Base-by-base conservation (phyloP, 2,888 invertebrate genomes). In the Orthosia incerta region DNA sequence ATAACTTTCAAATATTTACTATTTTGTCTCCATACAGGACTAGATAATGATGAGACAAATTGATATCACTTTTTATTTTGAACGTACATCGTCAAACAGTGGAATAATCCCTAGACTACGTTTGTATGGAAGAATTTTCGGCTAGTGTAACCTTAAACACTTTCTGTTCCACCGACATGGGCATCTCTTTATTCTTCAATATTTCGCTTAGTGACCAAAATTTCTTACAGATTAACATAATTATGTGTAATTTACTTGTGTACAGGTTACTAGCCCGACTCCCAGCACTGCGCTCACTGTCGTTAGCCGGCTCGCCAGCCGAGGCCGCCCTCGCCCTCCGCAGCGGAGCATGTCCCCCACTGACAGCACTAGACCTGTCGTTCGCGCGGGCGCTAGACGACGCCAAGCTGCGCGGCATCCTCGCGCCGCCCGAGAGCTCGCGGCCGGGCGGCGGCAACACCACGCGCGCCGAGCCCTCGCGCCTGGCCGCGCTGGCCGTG, bases 341-440 rank as follows among this genome's bases (percentile, higher is more conserved):
- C 85, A 98, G 98, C 15, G 98, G 98, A 80, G 97, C 97, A 3
- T 98, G 98, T 87, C 98, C 99, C 0, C 97, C 98, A 0, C 94
- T 98, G 20, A 97, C 98, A 13, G 97, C 97, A 2, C 97, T 99
- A 31, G 98, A 99, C 93, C 94, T 99, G 69, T 98, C 98, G 84
- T 99, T 98, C 96, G 98, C 99, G 15, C 97, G 98, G 5, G 98
- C 98, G 65, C 96, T 99, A 13, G 98, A 98, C 89, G 99, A 99
- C 94, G 97, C 97, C 3, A 98, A 98, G 83, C 96, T 99, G 65
- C 96, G 98, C 64, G 99, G 99, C 86, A 97, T 99, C 55, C 95
- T 99, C 1, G 98, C 98, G 53, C 98, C 99, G 16, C 99, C 99
- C 1, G 98, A 98, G 88, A 98, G 98, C 90, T 98, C 98, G 0